Percentiles rank a stretch among this genome's conserved stretches.
Evolutionary conservation across 1,140 invertebrate genomes (phyloP).

Genomic region (Sitophilus oryzae): DNA sequence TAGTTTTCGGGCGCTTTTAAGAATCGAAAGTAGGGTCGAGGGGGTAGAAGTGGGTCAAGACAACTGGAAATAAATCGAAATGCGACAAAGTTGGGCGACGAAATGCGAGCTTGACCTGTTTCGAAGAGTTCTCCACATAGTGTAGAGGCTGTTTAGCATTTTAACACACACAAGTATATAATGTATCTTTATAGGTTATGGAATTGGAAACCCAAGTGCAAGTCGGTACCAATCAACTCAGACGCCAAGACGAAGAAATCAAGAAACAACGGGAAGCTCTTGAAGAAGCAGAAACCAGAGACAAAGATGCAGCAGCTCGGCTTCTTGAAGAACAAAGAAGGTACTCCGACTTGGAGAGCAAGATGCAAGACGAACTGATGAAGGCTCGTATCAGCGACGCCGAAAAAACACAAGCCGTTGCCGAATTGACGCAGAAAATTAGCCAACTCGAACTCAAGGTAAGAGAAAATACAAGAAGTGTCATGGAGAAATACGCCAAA

Average conservation of each 20-base stretch:
- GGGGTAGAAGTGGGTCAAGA: too few species aligned
- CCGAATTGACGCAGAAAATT: conserved; percentile 92
- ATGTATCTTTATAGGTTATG: too few species aligned
- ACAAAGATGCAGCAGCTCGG: conserved; percentile 69
- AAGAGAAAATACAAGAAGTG: too few species aligned
- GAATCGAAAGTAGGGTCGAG: too few species aligned
- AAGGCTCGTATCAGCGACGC: conserved; percentile 90
- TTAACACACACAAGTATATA: too few species aligned
- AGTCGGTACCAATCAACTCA: conserved; percentile 88
- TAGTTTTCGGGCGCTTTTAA: too few species aligned
- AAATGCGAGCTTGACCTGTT: too few species aligned
- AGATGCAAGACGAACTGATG: conserved; percentile 92
- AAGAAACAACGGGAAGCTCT: conserved; percentile 73
- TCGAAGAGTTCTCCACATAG: too few species aligned
- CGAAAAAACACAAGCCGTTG: conserved; percentile 87
- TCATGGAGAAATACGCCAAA: too few species aligned
- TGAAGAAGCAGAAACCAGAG: conserved; percentile 63
- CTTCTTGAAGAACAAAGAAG: conserved; percentile 78
- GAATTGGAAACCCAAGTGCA: conserved; percentile 97
- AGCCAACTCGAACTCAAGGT: conserved; percentile 90
- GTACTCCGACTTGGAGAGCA: conserved; percentile 80
- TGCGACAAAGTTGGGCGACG: too few species aligned
- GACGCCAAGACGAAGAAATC: conserved; percentile 89
- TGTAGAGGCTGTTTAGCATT: too few species aligned
- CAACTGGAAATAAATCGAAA: too few species aligned